phyloP scores from a whole-genome alignment of 2,113 vertebrate species.

The Fregetta grallaria region DNA sequence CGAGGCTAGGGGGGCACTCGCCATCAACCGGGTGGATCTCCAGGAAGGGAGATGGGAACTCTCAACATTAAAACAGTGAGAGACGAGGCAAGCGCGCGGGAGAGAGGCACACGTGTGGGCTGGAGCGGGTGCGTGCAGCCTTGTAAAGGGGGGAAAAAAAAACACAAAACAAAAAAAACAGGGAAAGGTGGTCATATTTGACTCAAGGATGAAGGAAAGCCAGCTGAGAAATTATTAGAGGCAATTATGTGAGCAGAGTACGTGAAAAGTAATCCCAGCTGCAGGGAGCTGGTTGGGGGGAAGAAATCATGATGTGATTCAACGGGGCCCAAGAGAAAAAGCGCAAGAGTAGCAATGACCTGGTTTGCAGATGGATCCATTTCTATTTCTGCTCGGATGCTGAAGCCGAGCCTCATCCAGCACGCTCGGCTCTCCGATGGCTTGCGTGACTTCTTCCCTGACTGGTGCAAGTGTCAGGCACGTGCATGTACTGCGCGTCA shows the following conservation, averaged over 20 bases:
- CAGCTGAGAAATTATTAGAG: slow-evolving; percentile 10
- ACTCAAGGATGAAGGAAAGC: background rate
- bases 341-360: slow-evolving; percentile 27
- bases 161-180: too few species aligned
- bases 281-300: background rate
- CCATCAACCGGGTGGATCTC: accelerated
- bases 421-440: background rate
- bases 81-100: background rate
- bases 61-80: background rate
- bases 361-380: slow-evolving; percentile 54
- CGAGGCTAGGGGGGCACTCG: background rate
- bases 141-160: background rate
- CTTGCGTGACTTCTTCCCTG: slow-evolving; percentile 22
- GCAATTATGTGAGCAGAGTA: slow-evolving; percentile 47
- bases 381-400: slow-evolving; percentile 38
- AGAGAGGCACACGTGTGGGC: background rate
- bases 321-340: slow-evolving; percentile 46
- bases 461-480: slow-evolving; percentile 9
- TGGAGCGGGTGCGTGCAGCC: background rate
- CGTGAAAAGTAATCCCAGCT: slow-evolving; percentile 47
- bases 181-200: background rate
- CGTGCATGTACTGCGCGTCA: background rate
- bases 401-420: background rate
- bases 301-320: slow-evolving; percentile 38
- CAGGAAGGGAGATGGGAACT: background rate